Percentiles rank a stretch among this genome's conserved stretches.
phyloP scores from a whole-genome alignment of 2,888 invertebrate genomes.

The Chironomus tentans region DNA sequence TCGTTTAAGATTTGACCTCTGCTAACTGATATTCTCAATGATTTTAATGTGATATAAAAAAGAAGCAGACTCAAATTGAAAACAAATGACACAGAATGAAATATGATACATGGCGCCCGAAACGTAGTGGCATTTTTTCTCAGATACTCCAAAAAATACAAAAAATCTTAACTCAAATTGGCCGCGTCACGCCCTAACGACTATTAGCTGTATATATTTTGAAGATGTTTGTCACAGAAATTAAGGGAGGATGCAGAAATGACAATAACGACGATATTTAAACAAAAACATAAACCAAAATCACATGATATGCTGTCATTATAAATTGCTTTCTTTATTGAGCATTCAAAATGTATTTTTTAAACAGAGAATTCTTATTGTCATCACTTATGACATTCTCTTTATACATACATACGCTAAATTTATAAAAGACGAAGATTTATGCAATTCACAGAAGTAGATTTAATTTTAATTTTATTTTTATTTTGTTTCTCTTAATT shows the following conservation, averaged over 20 bases:
- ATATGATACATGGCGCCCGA: conserved; percentile 17
- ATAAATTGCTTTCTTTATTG: not conserved
- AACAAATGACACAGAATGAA: not conserved
- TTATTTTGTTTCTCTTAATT: no score
- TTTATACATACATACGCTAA: no score
- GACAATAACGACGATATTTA: not conserved
- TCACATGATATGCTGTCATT: not conserved
- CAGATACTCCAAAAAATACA: not conserved
- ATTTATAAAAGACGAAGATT: no score
- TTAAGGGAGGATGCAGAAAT: not conserved
- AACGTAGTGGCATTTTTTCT: not conserved
- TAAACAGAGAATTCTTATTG: not conserved
- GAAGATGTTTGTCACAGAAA: conserved; percentile 9
- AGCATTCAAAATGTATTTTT: not conserved
- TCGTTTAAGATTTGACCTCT: not conserved
- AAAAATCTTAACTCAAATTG: not conserved
- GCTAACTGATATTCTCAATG: not conserved
- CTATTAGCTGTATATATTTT: not conserved
- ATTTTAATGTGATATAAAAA: no score
- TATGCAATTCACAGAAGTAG: not conserved
- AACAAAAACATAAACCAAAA: not conserved
- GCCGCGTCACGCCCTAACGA: conserved; percentile 21
- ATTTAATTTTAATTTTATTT: not conserved
- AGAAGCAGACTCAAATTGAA: no score
- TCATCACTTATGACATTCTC: not conserved